Base-by-base conservation (phyloP, 2,797 vertebrate species). In the Macrochelys suwanniensis region DNA sequence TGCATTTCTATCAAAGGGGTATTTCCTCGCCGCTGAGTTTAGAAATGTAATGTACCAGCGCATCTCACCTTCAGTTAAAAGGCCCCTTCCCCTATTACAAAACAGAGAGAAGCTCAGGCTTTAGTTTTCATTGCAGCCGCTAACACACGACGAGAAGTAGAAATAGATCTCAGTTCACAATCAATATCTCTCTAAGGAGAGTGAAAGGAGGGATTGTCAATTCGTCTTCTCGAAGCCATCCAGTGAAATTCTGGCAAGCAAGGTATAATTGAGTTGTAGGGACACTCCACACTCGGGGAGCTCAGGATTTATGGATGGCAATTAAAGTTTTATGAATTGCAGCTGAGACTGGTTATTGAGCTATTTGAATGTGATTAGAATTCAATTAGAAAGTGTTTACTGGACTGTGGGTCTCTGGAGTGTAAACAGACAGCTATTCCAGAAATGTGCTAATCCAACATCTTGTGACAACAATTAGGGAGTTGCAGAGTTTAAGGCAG, bases 331-430 rank as follows among this genome's bases (percentile, higher is more conserved):
- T 98, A 98, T 99, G 98, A 99, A 98, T 98, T 97, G 98, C 98
- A 98, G 98, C 97, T 96, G 98, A 98, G 98, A 98, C 97, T 98
- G 98, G 98, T 97, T 98, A 98, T 98, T 98, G 97, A 97, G 99
- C 99, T 99, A 99, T 99, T 99, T 97, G 98, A 99, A 99, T 98
- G 99, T 98, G 99, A 99, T 99, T 99, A 99, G 98, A 99, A 99
- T 99, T 99, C 99, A 99, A 99, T 99, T 99, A 99, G 98, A 99
- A 99, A 99, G 99, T 98, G 99, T 99, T 99, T 99, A 99, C 99
- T 98, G 97, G 98, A 98, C 97, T 97, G 98, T 93, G 96, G 98
- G 97, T 98, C 98, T 99, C 98, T 97, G 97, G 97, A 97, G 98
- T 98, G 99, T 99, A 99, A 99, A 99, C 99, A 99, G 98, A 97